Conservation (phyloP, 2,113 vertebrate genomes). For the Cervus canadensis region DNA sequence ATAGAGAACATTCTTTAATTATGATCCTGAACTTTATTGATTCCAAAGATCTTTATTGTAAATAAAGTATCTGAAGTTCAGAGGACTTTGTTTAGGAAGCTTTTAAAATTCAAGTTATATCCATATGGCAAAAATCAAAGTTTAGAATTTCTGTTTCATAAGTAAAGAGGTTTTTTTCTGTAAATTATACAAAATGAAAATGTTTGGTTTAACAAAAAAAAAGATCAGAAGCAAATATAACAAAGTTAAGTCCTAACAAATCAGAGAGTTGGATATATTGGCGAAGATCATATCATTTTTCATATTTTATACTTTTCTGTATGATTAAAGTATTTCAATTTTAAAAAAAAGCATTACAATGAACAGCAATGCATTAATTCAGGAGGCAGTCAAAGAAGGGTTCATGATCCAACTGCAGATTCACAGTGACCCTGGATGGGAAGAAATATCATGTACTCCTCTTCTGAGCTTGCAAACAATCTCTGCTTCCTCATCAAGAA, state of each 20-base stretch:
- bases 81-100: constrained; percentile 14
- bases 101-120: constrained; percentile 34
- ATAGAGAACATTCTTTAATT: constrained; percentile 22
- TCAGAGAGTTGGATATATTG: background rate
- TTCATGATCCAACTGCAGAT: background rate
- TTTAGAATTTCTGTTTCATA: constrained; percentile 32
- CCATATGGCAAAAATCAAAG: background rate
- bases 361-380: background rate
- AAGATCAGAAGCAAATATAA: background rate
- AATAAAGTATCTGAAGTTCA: constrained; percentile 31
- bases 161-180: background rate
- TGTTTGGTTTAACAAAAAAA: background rate
- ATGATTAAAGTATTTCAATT: background rate
- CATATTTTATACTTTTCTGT: background rate
- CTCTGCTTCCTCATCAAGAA: background rate
- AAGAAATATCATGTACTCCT: background rate
- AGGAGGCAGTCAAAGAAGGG: background rate
- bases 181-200: background rate
- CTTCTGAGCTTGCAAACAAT: background rate
- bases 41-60: background rate
- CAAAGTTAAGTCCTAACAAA: background rate
- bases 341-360: background rate
- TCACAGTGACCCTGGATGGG: background rate
- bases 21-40: background rate
- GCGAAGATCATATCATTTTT: background rate